Percentiles rank a stretch among this genome's conserved stretches.
phyloP scores from a whole-genome alignment of 2,797 vertebrate genomes.

The Sebastes iracundus region DNA sequence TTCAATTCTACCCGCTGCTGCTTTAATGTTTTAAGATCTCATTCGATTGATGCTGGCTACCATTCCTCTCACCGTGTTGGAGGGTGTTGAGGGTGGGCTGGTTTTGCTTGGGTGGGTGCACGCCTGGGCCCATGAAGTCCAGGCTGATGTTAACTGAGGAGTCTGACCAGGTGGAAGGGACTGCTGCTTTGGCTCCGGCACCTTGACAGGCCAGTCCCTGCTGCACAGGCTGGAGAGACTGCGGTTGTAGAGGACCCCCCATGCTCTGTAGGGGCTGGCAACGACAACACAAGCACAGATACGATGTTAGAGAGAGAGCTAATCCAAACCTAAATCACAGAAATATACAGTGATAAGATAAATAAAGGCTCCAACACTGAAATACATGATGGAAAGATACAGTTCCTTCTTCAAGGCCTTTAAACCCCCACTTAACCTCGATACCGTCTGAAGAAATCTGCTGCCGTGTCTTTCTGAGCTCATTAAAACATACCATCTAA shows the following conservation, averaged over 20 bases:
- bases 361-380: neutral
- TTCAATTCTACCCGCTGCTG: too few species aligned
- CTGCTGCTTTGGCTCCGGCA: conserved; percentile 84
- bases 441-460: conserved; percentile 17
- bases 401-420: conserved; percentile 12
- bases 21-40: neutral
- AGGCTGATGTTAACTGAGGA: conserved; percentile 96
- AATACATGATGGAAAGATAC: conserved; percentile 17
- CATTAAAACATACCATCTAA: conserved; percentile 52
- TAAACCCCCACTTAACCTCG: conserved; percentile 45
- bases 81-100: conserved; percentile 96
- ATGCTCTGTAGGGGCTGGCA: conserved; percentile 86
- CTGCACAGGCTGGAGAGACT: conserved; percentile 85
- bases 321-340: conserved; percentile 1
- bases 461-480: conserved; percentile 19
- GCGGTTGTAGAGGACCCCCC: conserved; percentile 86
- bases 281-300: conserved; percentile 8
- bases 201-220: conserved; percentile 86
- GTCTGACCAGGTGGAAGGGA: conserved; percentile 97
- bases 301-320: neutral
- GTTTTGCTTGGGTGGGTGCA: conserved; percentile 91
- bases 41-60: neutral
- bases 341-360: neutral
- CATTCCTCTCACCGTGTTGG: conserved; percentile 89
- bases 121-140: conserved; percentile 94